phyloP scores from a whole-genome alignment of 2,113 vertebrate genomes.

The Gymnocephalus cernua region DNA sequence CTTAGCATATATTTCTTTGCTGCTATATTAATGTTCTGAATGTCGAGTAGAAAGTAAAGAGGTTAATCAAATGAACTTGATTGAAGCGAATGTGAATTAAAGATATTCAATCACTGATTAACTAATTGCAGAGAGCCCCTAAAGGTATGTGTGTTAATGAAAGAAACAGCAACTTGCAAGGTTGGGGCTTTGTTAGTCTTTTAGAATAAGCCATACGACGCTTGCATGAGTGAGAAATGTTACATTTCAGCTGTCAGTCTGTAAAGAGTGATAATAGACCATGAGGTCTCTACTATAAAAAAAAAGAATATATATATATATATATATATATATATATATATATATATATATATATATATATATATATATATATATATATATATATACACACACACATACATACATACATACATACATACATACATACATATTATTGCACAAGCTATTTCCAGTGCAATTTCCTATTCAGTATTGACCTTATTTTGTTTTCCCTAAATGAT shows the following conservation, averaged over 20 bases:
- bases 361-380: no score
- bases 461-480: constrained; percentile 22
- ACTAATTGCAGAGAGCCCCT: background rate
- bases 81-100: constrained; percentile 27
- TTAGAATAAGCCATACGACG: constrained; percentile 7
- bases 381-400: no score
- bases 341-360: no score
- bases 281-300: background rate
- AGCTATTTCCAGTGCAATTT: constrained; percentile 48
- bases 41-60: background rate
- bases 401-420: no score
- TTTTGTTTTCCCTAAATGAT: constrained; percentile 11
- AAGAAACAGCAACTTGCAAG: background rate
- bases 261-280: constrained; percentile 15
- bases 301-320: no score
- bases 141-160: constrained; percentile 12
- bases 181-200: background rate
- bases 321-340: no score
- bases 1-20: no score
- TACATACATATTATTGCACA: background rate
- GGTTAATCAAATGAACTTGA: constrained; percentile 44
- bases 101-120: constrained; percentile 33
- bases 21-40: no score
- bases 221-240: background rate
- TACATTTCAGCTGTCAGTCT: constrained; percentile 23